phyloP scores from a whole-genome alignment of 2,797 vertebrate species.

The Lithobates pipiens region DNA sequence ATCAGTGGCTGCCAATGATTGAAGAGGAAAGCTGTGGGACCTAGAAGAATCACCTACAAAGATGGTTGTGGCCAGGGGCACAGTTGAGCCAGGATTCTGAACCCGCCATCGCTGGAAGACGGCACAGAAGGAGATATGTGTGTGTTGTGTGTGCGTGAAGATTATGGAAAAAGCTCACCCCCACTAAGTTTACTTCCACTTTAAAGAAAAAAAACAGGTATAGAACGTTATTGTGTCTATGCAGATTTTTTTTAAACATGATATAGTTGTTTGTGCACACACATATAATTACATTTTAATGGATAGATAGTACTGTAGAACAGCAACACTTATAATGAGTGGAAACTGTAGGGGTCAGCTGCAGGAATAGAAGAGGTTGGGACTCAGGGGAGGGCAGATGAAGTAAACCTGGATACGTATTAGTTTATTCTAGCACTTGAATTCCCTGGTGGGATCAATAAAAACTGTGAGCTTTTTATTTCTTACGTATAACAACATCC shows the following conservation, averaged over 20 bases:
- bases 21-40: too few relatives aligned
- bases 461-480: neutral
- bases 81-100: too few relatives aligned
- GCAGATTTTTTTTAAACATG: neutral
- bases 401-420: constrained; percentile 20
- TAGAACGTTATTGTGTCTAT: neutral
- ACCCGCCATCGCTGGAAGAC: too few relatives aligned
- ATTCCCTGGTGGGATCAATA: constrained; percentile 9
- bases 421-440: constrained; percentile 8
- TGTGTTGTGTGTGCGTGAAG: too few relatives aligned
- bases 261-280: neutral
- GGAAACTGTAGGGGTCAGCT: constrained; percentile 3
- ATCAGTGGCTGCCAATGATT: too few relatives aligned
- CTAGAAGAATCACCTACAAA: too few relatives aligned
- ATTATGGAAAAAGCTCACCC: too few relatives aligned
- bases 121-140: too few relatives aligned
- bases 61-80: too few relatives aligned
- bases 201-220: too few relatives aligned
- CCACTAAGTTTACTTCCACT: too few relatives aligned
- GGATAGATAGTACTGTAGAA: constrained; percentile 23
- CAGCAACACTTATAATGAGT: constrained; percentile 18
- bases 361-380: neutral
- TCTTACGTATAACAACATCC: neutral
- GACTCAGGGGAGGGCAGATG: neutral
- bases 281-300: neutral